Conservation (phyloP, 2,113 vertebrate genomes). For the Struthidea cinerea region DNA sequence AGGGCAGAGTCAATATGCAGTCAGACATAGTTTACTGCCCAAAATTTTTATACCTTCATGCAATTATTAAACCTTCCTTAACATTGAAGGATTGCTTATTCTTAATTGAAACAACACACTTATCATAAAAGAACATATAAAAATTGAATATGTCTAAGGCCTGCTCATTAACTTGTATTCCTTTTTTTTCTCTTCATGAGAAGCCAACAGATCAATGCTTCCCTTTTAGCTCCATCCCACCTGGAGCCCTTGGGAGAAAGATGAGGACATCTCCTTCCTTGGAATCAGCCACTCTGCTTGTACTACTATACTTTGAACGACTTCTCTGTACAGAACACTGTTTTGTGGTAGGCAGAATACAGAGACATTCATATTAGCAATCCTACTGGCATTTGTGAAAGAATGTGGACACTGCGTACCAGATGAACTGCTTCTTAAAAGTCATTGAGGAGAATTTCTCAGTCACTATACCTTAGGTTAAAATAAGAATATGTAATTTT, state of each 20-base stretch:
- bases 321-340: not conserved
- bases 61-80: not conserved
- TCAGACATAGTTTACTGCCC: not conserved
- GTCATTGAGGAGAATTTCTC: not conserved
- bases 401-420: not conserved
- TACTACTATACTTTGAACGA: not conserved
- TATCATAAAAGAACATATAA: not conserved
- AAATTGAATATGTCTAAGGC: not conserved
- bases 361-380: not conserved
- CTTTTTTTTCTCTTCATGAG: not conserved
- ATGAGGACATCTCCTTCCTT: not conserved
- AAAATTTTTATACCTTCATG: not conserved
- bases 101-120: not conserved
- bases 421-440: not conserved
- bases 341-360: not conserved
- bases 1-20: fast-evolving
- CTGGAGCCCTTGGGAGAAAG: not conserved
- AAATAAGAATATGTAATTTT: not conserved
- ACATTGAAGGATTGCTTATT: not conserved
- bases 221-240: not conserved
- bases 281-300: not conserved
- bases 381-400: not conserved
- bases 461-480: not conserved
- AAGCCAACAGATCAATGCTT: not conserved
- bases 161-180: not conserved